phyloP scores from a whole-genome alignment of 2,113 vertebrate species.

The Sigmodon hispidus region DNA sequence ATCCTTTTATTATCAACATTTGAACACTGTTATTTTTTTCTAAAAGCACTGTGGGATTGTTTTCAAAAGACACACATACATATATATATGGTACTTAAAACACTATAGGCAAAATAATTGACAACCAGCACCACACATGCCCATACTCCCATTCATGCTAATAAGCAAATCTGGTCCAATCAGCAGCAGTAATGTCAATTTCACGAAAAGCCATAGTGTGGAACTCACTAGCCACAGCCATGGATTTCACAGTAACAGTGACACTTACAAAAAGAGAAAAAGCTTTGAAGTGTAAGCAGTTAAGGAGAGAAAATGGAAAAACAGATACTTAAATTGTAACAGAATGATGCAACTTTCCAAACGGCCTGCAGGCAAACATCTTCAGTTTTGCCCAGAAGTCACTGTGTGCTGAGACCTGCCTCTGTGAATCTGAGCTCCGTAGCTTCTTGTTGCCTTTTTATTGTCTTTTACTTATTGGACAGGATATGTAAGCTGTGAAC shows the following conservation, averaged over 20 bases:
- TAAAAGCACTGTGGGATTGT: slow-evolving; percentile 1
- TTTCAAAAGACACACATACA: slow-evolving; percentile 20
- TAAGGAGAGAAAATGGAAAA: slow-evolving; percentile 60
- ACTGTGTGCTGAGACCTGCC: not conserved
- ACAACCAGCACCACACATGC: not conserved
- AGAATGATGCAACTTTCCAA: slow-evolving; percentile 38
- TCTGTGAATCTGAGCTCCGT: slow-evolving; percentile 34
- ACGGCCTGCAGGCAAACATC: slow-evolving; percentile 37
- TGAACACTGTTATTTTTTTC: slow-evolving; percentile 41
- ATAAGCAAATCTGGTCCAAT: slow-evolving; percentile 68
- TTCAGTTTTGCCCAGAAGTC: slow-evolving; percentile 24
- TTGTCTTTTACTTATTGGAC: not conserved
- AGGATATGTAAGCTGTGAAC: not conserved
- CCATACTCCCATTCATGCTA: not conserved
- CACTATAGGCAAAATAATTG: not conserved
- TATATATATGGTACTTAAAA: not conserved
- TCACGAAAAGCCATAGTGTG: slow-evolving; percentile 71
- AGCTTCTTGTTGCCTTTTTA: slow-evolving; percentile 6
- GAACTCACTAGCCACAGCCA: slow-evolving; percentile 60
- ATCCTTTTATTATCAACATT: slow-evolving; percentile 8
- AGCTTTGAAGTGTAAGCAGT: slow-evolving; percentile 79
- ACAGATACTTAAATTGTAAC: slow-evolving; percentile 58
- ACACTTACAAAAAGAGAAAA: slow-evolving; percentile 84
- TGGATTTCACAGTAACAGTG: slow-evolving; percentile 71
- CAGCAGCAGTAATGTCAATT: slow-evolving; percentile 32